Percentiles rank a stretch among this genome's conserved stretches.
Evolutionary conservation across 1,140 invertebrate species (phyloP).

Genomic region (Meloidogyne hapla): DNA sequence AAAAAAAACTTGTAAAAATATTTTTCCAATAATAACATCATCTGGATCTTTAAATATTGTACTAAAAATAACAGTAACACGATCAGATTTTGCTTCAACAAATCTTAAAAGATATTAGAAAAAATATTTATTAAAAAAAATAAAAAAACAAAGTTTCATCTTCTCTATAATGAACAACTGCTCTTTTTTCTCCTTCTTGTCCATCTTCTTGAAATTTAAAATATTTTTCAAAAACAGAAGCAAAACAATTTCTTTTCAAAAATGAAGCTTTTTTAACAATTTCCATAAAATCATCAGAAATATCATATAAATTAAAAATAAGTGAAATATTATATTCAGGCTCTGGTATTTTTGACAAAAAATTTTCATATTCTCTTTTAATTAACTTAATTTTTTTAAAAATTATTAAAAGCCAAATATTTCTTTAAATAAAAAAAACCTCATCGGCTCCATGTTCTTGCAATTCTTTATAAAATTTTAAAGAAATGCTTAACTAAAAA

Average conservation of each 20-base stretch:
- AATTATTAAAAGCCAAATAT: too few species aligned
- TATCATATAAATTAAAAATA: slow-evolving; percentile 85
- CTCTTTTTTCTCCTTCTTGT: slow-evolving; percentile 83
- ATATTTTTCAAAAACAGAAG: slow-evolving; percentile 98
- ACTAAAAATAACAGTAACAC: slow-evolving; percentile 97
- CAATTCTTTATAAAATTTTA: slow-evolving; percentile 97
- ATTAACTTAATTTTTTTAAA: slow-evolving; percentile 27
- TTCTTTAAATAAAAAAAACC: slow-evolving; percentile 56
- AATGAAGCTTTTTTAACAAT: slow-evolving; percentile 87
- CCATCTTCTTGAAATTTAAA: slow-evolving; percentile 94
- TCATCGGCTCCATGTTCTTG: slow-evolving; percentile 96
- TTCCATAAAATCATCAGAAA: slow-evolving; percentile 75
- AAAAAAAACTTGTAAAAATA: slow-evolving; percentile 78
- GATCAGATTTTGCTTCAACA: slow-evolving; percentile 92
- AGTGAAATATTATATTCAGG: slow-evolving; percentile 91
- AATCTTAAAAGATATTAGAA: slow-evolving; percentile 80
- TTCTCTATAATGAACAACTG: slow-evolving; percentile 95
- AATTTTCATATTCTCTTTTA: slow-evolving; percentile 77
- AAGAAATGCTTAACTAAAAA: slow-evolving; percentile 91
- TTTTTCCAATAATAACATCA: slow-evolving; percentile 96
- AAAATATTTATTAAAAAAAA: slow-evolving; percentile 32
- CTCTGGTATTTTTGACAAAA: slow-evolving; percentile 78
- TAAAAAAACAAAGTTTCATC: slow-evolving; percentile 90
- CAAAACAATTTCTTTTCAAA: slow-evolving; percentile 96
- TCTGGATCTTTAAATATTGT: slow-evolving; percentile 97